Evolutionary conservation across 37 sponge, comb jelly and placozoan species (phyloP).

Genomic region (Dysidea cf. avara): DNA sequence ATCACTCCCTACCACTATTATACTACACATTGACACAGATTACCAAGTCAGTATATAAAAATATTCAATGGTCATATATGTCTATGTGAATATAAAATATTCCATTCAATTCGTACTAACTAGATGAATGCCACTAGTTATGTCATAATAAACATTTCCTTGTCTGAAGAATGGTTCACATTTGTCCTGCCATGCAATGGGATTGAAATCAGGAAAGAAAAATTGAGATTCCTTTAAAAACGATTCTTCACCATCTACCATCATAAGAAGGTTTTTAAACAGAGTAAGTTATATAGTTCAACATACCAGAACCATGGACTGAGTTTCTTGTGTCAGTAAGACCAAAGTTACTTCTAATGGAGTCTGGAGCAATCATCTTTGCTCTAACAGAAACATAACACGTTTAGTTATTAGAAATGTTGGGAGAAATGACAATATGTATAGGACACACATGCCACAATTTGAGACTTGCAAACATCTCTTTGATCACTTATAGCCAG

Average conservation of each 20-base stretch:
- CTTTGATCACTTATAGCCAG: too few species aligned
- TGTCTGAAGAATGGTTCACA: conserved; percentile 30
- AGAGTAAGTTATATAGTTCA: neutral
- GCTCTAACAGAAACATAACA: conserved; percentile 14
- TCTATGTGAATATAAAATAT: too few species aligned
- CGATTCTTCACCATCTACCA: conserved; percentile 41
- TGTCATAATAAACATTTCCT: neutral
- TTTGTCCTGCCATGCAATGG: conserved; percentile 37
- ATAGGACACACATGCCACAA: too few species aligned
- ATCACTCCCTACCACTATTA: too few species aligned
- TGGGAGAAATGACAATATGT: too few species aligned
- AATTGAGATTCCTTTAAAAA: conserved; percentile 51
- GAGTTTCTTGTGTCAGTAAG: conserved; percentile 80
- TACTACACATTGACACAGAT: too few species aligned
- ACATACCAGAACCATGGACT: conserved; percentile 72
- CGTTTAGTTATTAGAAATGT: too few species aligned
- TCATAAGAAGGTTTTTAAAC: neutral
- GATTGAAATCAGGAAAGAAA: conserved; percentile 68
- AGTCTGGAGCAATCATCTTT: conserved; percentile 29
- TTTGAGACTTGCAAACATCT: too few species aligned
- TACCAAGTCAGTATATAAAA: too few species aligned
- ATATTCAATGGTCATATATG: too few species aligned
- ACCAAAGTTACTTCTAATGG: conserved; percentile 58
- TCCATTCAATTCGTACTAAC: too few species aligned
- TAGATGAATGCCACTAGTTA: too few species aligned